A percentile compares a stretch with the other conserved stretches of the same genome.
Conservation (phyloP, 2,888 invertebrate species). For the Cheilosia scutellata region DNA sequence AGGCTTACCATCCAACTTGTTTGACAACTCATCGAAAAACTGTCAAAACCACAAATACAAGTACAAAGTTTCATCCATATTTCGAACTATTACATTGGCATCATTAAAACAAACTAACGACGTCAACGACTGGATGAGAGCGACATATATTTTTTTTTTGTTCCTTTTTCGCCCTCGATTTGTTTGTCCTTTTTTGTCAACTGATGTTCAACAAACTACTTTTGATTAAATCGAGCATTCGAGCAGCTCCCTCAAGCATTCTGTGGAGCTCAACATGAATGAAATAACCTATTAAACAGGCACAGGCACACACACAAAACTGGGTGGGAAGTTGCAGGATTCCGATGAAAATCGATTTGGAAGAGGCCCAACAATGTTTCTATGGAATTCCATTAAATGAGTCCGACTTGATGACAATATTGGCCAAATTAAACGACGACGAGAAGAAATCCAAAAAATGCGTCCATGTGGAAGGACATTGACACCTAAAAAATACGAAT, state of each 20-base stretch:
- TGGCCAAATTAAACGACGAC: conserved; percentile 49
- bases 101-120: conserved; percentile 65
- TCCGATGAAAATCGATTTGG: conserved; percentile 72
- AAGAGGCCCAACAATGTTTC: conserved; percentile 68
- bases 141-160: background rate
- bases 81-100: conserved; percentile 20
- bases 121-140: background rate
- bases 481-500: conserved; percentile 3
- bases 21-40: conserved; percentile 49
- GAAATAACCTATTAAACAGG: conserved; percentile 53
- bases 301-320: conserved; percentile 14
- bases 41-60: conserved; percentile 49
- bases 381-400: conserved; percentile 25
- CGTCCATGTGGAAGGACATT: conserved; percentile 10
- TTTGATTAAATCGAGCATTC: conserved; percentile 53
- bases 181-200: conserved; percentile 30
- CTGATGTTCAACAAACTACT: conserved; percentile 56
- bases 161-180: background rate
- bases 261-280: conserved; percentile 21
- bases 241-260: background rate
- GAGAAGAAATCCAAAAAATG: background rate
- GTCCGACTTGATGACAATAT: conserved; percentile 42
- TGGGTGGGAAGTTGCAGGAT: conserved; percentile 23
- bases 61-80: no score
- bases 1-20: conserved; percentile 11